phyloP scores from a whole-genome alignment of 2,888 invertebrate species.

The Drosophila paranaensis region DNA sequence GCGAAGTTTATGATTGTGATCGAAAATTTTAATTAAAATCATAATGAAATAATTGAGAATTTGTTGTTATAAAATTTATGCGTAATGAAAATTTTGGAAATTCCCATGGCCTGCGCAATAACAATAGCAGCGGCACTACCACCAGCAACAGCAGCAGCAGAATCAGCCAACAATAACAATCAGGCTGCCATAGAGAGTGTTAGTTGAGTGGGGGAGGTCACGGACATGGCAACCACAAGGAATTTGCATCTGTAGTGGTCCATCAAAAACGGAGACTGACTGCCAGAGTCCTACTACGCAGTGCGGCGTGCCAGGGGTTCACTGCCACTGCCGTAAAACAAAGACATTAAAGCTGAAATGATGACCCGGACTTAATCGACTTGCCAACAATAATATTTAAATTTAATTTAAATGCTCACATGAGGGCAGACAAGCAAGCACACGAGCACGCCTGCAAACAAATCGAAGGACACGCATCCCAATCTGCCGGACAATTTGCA shows the following conservation, averaged over 20 bases:
- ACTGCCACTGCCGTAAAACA: constrained; percentile 60
- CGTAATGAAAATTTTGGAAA: constrained; percentile 68
- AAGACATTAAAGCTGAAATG: constrained; percentile 73
- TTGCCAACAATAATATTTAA: constrained; percentile 82
- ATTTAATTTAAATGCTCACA: constrained; percentile 82
- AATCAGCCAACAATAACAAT: constrained; percentile 53
- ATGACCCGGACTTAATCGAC: constrained; percentile 77
- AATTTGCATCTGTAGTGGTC: constrained; percentile 47
- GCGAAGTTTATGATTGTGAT: constrained; percentile 56
- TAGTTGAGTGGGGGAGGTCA: neutral
- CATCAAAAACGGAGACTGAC: constrained; percentile 54
- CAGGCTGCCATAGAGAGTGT: constrained; percentile 20
- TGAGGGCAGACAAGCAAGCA: constrained; percentile 51
- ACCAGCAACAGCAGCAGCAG: constrained; percentile 18
- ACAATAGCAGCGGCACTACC: constrained; percentile 52
- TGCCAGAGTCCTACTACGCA: constrained; percentile 19
- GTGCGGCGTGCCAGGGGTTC: constrained; percentile 30
- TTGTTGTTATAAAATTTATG: constrained; percentile 75
- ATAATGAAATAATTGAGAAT: constrained; percentile 79
- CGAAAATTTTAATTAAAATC: constrained; percentile 80
- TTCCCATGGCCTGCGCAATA: constrained; percentile 63
- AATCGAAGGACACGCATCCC: constrained; percentile 66
- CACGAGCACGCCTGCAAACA: constrained; percentile 42
- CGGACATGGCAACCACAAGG: constrained; percentile 53
- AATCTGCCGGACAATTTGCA: constrained; percentile 72